These are phyloP conservation scores for Eolophus roseicapilla DNA, from an alignment of 2,113 vertebrate genomes.

Conservation along the genomic window DNA sequence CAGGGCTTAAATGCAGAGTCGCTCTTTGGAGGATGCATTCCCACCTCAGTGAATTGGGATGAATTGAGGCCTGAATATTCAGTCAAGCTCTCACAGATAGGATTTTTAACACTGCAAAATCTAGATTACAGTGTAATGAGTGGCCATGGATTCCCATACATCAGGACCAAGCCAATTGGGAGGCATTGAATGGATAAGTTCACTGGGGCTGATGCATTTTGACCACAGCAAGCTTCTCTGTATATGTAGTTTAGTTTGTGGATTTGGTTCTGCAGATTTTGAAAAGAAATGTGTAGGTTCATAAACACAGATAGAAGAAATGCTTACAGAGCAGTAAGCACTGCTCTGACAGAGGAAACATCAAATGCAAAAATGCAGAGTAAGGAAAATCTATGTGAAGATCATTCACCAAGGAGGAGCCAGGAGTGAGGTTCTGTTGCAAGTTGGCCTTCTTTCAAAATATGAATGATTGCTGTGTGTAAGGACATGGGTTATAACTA, in stretches of 20 bases:
- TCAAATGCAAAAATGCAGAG: neutral
- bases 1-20: neutral
- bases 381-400: neutral
- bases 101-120: neutral
- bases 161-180: rapidly evolving
- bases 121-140: neutral
- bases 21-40: neutral
- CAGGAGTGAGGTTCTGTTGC: neutral
- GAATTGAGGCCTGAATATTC: neutral
- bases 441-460: neutral
- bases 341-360: neutral
- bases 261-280: neutral
- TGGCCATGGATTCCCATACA: neutral
- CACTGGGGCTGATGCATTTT: neutral
- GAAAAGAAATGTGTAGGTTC: neutral
- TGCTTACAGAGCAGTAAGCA: neutral
- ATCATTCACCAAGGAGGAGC: neutral
- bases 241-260: neutral
- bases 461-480: neutral
- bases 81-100: rapidly evolving
- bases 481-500: neutral
- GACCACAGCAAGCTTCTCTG: neutral
- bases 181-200: neutral
- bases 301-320: neutral
- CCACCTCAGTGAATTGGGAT: neutral